Conservation (phyloP, 2,113 vertebrate species). For the Sisor rabdophorus region DNA sequence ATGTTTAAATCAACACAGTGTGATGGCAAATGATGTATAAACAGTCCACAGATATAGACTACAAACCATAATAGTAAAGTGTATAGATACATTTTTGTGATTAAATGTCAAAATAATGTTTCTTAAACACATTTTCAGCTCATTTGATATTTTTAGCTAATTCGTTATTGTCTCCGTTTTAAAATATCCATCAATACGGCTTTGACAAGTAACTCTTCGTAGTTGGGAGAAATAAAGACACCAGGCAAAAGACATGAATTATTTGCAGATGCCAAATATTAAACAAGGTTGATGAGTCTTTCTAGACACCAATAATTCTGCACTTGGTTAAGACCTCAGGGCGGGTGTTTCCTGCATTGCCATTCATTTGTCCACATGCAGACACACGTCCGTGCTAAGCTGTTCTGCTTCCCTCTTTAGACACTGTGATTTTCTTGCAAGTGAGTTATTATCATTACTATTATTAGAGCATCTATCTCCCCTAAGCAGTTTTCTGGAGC, state of each 20-base stretch:
- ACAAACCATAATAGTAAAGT: neutral
- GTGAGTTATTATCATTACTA: conserved; percentile 40
- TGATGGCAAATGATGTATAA: conserved; percentile 28
- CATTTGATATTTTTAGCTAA: no score
- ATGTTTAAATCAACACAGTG: conserved; percentile 4
- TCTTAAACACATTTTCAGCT: no score
- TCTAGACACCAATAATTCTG: conserved; percentile 20
- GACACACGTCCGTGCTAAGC: conserved; percentile 12
- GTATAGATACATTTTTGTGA: neutral
- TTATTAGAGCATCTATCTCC: conserved; percentile 31
- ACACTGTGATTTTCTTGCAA: conserved; percentile 37
- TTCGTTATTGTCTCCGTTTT: neutral
- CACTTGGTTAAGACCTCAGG: conserved; percentile 11
- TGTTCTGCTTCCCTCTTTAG: conserved; percentile 18
- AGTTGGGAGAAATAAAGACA: neutral
- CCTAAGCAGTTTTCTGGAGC: conserved; percentile 39
- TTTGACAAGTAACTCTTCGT: neutral
- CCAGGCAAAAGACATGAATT: neutral
- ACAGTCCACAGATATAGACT: neutral
- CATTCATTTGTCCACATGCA: conserved; percentile 28
- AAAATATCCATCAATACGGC: neutral
- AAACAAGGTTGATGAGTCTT: neutral
- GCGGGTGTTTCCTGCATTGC: conserved; percentile 33
- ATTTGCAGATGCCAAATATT: neutral
- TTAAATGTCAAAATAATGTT: no score